Conservation (phyloP, 2,113 vertebrate species). For the Rutilus rutilus region DNA sequence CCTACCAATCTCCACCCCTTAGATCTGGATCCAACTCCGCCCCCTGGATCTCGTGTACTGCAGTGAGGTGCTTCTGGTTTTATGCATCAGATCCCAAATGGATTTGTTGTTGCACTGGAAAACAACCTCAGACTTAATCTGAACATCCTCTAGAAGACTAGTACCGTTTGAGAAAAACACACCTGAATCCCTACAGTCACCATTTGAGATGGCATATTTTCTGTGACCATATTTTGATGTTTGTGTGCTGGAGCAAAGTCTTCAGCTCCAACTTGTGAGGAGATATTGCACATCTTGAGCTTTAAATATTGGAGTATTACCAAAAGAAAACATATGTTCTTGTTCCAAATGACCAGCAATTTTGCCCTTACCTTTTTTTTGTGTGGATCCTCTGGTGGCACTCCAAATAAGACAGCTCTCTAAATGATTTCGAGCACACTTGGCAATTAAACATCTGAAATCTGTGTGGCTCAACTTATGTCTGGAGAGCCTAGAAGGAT, state of each 20-base stretch:
- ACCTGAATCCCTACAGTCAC: conserved; percentile 3
- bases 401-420: background rate
- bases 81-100: background rate
- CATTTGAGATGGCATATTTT: background rate
- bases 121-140: conserved; percentile 42
- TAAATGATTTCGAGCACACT: background rate
- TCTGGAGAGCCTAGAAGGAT: background rate
- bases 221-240: background rate
- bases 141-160: conserved; percentile 3
- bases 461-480: conserved; percentile 2
- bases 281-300: background rate
- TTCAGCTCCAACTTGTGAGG: background rate
- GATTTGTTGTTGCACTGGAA: background rate
- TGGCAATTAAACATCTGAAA: background rate
- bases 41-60: too few species aligned
- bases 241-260: background rate
- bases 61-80: background rate
- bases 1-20: too few species aligned
- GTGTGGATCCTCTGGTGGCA: background rate
- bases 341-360: background rate
- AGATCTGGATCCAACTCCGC: too few species aligned
- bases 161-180: background rate
- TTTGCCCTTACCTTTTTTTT: background rate
- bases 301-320: background rate
- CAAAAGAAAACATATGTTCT: background rate